These are phyloP conservation scores for Proteles cristata DNA, from an alignment of 2,113 vertebrate species.

Conservation along the genomic window DNA sequence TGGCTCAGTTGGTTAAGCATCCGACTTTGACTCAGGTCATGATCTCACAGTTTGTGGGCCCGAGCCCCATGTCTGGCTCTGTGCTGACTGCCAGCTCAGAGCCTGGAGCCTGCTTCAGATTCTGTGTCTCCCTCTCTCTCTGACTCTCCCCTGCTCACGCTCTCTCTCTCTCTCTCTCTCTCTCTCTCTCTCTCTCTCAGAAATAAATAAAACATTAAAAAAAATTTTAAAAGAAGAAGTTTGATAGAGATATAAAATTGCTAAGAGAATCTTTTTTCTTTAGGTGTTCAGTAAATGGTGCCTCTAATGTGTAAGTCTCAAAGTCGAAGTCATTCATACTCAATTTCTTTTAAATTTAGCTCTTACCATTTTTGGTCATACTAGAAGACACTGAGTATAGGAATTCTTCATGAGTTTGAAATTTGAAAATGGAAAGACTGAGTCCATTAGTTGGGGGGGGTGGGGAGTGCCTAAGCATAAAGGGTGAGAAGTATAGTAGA, in stretches of 20 bases:
- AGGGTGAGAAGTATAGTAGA: neutral
- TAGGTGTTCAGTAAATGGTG: neutral
- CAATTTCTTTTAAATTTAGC: conserved; percentile 20
- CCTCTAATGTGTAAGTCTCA: neutral
- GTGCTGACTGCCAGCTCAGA: too few relatives aligned
- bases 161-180: too few relatives aligned
- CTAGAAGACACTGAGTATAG: neutral
- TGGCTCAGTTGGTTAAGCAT: too few relatives aligned
- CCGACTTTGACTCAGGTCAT: too few relatives aligned
- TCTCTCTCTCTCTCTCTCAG: too few relatives aligned
- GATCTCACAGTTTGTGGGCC: too few relatives aligned
- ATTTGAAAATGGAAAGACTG: neutral
- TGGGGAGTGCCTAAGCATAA: neutral
- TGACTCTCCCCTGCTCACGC: too few relatives aligned
- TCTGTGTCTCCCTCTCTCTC: too few relatives aligned
- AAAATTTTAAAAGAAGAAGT: neutral
- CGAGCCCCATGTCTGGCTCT: too few relatives aligned
- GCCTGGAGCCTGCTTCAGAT: too few relatives aligned
- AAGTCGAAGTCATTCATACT: neutral
- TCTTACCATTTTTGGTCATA: neutral
- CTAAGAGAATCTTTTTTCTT: neutral
- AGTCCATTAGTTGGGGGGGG: neutral
- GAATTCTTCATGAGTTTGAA: neutral
- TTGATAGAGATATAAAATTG: conserved; percentile 4
- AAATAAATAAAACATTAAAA: too few relatives aligned